Conservation (phyloP, 2,888 invertebrate genomes). For the Omphaloscelis lunosa region DNA sequence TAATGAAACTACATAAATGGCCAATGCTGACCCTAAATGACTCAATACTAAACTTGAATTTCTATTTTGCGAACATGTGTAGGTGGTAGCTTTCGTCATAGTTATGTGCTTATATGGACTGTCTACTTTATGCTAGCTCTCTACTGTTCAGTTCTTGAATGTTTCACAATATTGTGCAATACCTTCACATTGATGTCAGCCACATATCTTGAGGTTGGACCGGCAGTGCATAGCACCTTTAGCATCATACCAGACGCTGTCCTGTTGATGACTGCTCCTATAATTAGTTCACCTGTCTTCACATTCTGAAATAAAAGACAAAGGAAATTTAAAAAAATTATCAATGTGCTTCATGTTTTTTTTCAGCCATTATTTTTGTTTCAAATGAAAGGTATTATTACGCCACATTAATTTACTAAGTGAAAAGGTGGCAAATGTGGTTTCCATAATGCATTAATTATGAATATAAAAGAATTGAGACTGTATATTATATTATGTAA, state of each 20-base stretch:
- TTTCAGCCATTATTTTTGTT: not conserved
- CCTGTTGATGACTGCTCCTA: slow-evolving; percentile 94
- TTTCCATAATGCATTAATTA: not conserved
- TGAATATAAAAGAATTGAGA: slow-evolving; percentile 9
- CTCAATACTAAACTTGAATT: slow-evolving; percentile 6
- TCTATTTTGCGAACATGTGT: slow-evolving; percentile 23
- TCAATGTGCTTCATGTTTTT: not conserved
- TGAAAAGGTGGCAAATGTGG: slow-evolving; percentile 5
- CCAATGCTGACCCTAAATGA: not conserved
- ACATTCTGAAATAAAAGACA: slow-evolving; percentile 87
- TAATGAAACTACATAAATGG: slow-evolving; percentile 9
- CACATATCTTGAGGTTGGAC: slow-evolving; percentile 94
- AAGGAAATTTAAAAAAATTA: not conserved
- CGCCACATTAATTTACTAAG: not conserved
- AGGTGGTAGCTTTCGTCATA: slow-evolving; percentile 25
- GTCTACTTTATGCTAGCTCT: slow-evolving; percentile 1
- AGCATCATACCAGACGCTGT: slow-evolving; percentile 94
- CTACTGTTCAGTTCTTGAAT: not conserved
- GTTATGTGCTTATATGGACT: slow-evolving; percentile 35
- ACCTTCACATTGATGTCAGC: slow-evolving; percentile 97
- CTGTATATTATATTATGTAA: not conserved
- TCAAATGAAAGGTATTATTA: not conserved
- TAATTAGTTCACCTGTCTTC: slow-evolving; percentile 94
- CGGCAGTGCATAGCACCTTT: slow-evolving; percentile 96
- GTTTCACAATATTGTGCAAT: slow-evolving; percentile 66